Percentiles rank a stretch among this genome's conserved stretches.
These are phyloP conservation scores for Mamestra configurata DNA, from an alignment of 1,140 invertebrate genomes.

Conservation along the genomic window DNA sequence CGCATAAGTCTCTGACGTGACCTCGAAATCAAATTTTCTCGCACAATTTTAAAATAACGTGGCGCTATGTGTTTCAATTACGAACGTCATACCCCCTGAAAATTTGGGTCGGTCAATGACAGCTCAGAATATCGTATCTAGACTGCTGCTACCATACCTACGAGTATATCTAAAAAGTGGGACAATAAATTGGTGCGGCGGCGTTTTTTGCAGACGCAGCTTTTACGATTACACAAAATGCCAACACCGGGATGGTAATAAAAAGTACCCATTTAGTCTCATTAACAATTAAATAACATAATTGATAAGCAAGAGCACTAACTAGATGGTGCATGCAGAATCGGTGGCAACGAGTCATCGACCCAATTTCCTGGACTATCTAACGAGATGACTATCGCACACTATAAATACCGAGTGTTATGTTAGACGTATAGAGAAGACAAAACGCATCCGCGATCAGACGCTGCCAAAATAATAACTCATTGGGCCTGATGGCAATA, in stretches of 20 bases:
- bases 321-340: conserved; percentile 61
- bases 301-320: conserved; percentile 49
- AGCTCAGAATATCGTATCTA: conserved; percentile 67
- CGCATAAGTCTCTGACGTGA: conserved; percentile 72
- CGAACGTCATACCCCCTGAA: conserved; percentile 76
- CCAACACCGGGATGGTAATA: not conserved
- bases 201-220: conserved; percentile 55
- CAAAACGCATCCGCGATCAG: conserved; percentile 80
- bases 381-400: conserved; percentile 77
- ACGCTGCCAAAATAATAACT: conserved; percentile 83
- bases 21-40: conserved; percentile 78
- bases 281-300: not conserved
- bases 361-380: conserved; percentile 79
- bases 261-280: not conserved
- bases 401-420: conserved; percentile 77
- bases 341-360: conserved; percentile 77
- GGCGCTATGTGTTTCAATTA: conserved; percentile 74
- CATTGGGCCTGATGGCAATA: conserved; percentile 67
- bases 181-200: conserved; percentile 67
- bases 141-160: conserved; percentile 53
- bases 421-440: conserved; percentile 68
- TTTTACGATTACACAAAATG: not conserved
- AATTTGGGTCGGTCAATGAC: conserved; percentile 84
- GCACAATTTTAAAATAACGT: conserved; percentile 78
- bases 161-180: conserved; percentile 55